phyloP scores from a whole-genome alignment of 2,888 invertebrate genomes.

The Orthonevra nobilis region DNA sequence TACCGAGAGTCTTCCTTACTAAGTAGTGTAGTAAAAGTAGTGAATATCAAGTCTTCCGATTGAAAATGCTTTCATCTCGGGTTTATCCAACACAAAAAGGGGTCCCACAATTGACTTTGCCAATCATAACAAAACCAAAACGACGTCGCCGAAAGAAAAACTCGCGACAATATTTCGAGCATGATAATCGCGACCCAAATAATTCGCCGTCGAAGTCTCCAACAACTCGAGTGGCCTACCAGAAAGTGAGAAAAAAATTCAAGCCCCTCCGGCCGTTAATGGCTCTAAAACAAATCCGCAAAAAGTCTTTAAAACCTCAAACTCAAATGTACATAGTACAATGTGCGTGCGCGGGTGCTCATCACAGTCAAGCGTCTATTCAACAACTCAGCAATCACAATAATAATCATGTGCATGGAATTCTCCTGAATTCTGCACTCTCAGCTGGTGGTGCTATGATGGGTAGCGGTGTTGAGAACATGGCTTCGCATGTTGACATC shows the following conservation, averaged over 20 bases:
- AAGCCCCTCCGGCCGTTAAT: conserved; percentile 75
- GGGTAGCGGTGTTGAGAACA: conserved; percentile 29
- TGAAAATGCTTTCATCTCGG: conserved; percentile 63
- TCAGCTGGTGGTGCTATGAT: conserved; percentile 23
- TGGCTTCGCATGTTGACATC: conserved; percentile 53
- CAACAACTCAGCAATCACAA: conserved; percentile 60
- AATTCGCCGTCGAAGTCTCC: conserved; percentile 24
- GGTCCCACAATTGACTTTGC: conserved; percentile 72
- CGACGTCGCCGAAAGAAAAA: conserved; percentile 71
- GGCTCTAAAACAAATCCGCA: conserved; percentile 58
- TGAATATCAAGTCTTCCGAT: conserved; percentile 59
- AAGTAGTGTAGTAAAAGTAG: conserved; percentile 21
- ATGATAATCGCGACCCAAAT: conserved; percentile 76
- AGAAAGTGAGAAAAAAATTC: conserved; percentile 77
- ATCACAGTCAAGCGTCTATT: too few species aligned
- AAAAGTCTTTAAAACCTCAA: conserved; percentile 44
- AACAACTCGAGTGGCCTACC: conserved; percentile 72
- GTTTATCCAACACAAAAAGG: conserved; percentile 73
- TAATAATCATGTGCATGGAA: conserved; percentile 66
- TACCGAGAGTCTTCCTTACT: conserved; percentile 57
- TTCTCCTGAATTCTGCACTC: conserved; percentile 66
- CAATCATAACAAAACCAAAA: conserved; percentile 53
- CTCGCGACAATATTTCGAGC: conserved; percentile 76
- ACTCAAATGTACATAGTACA: conserved; percentile 60
- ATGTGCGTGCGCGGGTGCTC: conserved; percentile 74